These are phyloP conservation scores for Acanthopagrus latus DNA, from an alignment of 2,797 vertebrate species.

Conservation along the genomic window DNA sequence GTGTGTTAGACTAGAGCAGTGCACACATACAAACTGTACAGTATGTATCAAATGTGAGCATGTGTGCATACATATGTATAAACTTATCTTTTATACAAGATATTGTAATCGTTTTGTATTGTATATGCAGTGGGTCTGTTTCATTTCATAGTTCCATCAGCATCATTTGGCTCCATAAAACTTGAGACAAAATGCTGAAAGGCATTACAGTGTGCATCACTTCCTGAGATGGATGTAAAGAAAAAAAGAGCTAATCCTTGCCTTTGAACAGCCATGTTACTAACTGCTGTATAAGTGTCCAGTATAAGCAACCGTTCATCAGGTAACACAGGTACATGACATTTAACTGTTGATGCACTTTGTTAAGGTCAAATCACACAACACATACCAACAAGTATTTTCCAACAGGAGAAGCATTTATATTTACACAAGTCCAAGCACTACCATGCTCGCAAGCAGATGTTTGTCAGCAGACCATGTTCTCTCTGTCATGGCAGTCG, in stretches of 20 bases:
- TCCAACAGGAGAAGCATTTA: constrained; percentile 52
- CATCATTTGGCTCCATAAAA: constrained; percentile 55
- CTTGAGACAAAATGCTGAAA: constrained; percentile 47
- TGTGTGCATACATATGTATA: constrained; percentile 86
- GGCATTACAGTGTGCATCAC: constrained; percentile 44
- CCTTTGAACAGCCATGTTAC: constrained; percentile 66
- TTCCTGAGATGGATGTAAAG: constrained; percentile 64
- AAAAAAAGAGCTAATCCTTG: constrained; percentile 47
- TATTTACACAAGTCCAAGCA: constrained; percentile 61
- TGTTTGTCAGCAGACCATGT: constrained; percentile 34
- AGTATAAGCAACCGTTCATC: constrained; percentile 63
- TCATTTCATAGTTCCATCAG: constrained; percentile 65
- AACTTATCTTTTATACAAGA: constrained; percentile 88
- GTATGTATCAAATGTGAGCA: constrained; percentile 85
- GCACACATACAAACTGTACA: constrained; percentile 85
- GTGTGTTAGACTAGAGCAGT: constrained; percentile 83
- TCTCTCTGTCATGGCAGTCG: constrained; percentile 34
- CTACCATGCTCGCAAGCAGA: constrained; percentile 55
- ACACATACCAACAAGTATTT: constrained; percentile 55
- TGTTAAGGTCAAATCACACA: constrained; percentile 61
- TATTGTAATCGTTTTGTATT: constrained; percentile 87
- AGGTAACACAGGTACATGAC: constrained; percentile 61
- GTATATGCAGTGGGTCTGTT: constrained; percentile 82
- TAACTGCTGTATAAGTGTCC: constrained; percentile 77
- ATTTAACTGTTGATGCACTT: constrained; percentile 76